Evolutionary conservation across 1,140 invertebrate species (phyloP).

Genomic region (Meteorus sp.): DNA sequence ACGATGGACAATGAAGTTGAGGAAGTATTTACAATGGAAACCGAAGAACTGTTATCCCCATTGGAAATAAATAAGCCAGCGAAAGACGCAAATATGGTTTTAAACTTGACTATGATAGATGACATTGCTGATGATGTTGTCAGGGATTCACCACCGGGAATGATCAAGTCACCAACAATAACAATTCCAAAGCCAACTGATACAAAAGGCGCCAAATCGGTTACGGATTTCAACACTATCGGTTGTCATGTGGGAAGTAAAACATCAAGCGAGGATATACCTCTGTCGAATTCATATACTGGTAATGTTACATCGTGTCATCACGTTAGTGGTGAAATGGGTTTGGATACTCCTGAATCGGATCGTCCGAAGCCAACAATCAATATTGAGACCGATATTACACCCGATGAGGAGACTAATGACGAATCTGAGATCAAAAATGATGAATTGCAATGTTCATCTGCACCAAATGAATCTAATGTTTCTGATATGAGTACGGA

Average conservation of each 20-base stretch:
- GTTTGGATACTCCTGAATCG: neutral
- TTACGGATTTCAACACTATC: slow-evolving; percentile 62
- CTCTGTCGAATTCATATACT: slow-evolving; percentile 31
- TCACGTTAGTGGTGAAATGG: neutral
- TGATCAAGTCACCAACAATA: slow-evolving; percentile 63
- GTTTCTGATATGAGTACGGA: slow-evolving; percentile 90
- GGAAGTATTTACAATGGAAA: slow-evolving; percentile 64
- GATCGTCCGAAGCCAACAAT: slow-evolving; percentile 20
- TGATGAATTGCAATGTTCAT: slow-evolving; percentile 23
- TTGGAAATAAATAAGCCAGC: slow-evolving; percentile 27
- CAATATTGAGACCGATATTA: neutral
- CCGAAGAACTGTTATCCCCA: slow-evolving; percentile 56
- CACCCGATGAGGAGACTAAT: slow-evolving; percentile 7
- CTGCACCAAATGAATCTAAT: slow-evolving; percentile 59
- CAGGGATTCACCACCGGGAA: slow-evolving; percentile 39
- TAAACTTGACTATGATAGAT: slow-evolving; percentile 46
- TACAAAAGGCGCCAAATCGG: slow-evolving; percentile 47
- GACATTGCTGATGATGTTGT: slow-evolving; percentile 43
- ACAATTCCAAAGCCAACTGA: slow-evolving; percentile 60
- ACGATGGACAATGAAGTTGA: slow-evolving; percentile 44
- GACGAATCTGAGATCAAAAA: neutral
- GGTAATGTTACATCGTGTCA: slow-evolving; percentile 14
- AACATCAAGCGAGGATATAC: slow-evolving; percentile 52
- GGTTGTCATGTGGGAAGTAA: slow-evolving; percentile 66
- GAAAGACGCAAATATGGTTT: slow-evolving; percentile 40